Evolutionary conservation across 1,140 invertebrate genomes (phyloP).

Genomic region (Lasioglossum baleicum): DNA sequence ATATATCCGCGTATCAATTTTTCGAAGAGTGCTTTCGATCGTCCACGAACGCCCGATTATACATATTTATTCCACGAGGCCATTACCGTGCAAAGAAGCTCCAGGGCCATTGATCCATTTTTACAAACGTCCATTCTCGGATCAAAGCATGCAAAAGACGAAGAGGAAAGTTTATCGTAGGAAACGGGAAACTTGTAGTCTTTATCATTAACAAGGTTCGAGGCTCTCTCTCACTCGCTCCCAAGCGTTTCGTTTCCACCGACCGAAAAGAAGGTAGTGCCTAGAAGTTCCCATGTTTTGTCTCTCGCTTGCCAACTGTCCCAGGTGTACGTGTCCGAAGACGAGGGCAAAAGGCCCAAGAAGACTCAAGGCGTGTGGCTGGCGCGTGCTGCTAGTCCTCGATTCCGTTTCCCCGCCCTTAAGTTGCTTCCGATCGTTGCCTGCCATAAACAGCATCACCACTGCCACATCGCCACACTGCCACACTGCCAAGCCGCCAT

Average conservation of each 20-base stretch:
- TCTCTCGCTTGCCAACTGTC: constrained; percentile 77
- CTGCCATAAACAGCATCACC: constrained; percentile 45
- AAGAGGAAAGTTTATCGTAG: neutral
- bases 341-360: constrained; percentile 53
- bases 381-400: constrained; percentile 72
- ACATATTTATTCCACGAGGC: too few relatives aligned
- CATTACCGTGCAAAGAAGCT: too few relatives aligned
- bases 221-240: neutral
- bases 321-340: constrained; percentile 68
- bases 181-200: neutral
- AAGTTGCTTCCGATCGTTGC: constrained; percentile 67
- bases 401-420: constrained; percentile 65
- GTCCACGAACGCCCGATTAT: too few relatives aligned
- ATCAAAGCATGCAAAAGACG: too few relatives aligned
- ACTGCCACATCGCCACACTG: constrained; percentile 20
- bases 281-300: constrained; percentile 60
- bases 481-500: constrained; percentile 5
- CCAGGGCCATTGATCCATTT: too few relatives aligned
- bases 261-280: constrained; percentile 39
- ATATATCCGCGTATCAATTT: neutral
- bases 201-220: neutral
- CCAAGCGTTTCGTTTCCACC: constrained; percentile 24
- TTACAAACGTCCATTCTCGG: too few relatives aligned
- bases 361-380: constrained; percentile 73
- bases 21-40: neutral